A percentile compares a stretch with the other conserved stretches of the same genome.
These are phyloP conservation scores for Papilio polyxenes DNA, from an alignment of 1,140 invertebrate genomes.

Conservation along the genomic window DNA sequence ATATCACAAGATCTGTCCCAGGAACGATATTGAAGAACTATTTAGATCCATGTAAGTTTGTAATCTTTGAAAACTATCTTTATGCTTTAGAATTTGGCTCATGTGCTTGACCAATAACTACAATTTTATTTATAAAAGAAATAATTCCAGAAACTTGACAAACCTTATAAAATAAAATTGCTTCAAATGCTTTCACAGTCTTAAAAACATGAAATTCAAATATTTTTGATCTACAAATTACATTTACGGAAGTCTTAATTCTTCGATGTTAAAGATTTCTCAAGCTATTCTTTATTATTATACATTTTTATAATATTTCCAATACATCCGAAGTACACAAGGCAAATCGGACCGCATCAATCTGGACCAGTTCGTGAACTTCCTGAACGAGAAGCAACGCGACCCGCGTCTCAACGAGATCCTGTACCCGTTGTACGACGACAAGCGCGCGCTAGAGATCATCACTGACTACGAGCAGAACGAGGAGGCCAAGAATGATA, in stretches of 20 bases:
- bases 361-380: slow-evolving; percentile 94
- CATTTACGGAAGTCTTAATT: too few relatives aligned
- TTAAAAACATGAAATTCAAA: too few relatives aligned
- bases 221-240: too few relatives aligned
- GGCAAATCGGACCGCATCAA: slow-evolving; percentile 94
- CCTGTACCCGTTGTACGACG: slow-evolving; percentile 98
- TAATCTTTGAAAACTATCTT: background rate
- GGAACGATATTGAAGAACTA: slow-evolving; percentile 99
- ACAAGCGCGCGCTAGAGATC: slow-evolving; percentile 95
- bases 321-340: slow-evolving; percentile 86
- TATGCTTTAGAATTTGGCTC: too few relatives aligned
- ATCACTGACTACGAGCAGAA: slow-evolving; percentile 97
- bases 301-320: background rate
- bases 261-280: too few relatives aligned
- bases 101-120: too few relatives aligned
- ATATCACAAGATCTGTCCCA: slow-evolving; percentile 99
- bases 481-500: slow-evolving; percentile 88
- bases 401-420: slow-evolving; percentile 99
- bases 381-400: slow-evolving; percentile 98
- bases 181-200: too few relatives aligned
- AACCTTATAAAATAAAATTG: too few relatives aligned
- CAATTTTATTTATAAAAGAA: too few relatives aligned
- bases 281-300: too few relatives aligned
- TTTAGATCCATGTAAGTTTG: slow-evolving; percentile 96
- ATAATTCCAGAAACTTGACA: too few relatives aligned